Percentiles rank a stretch among this genome's conserved stretches.
Evolutionary conservation across 2,113 vertebrate species (phyloP).

Genomic region (Otocyon megalotis): DNA sequence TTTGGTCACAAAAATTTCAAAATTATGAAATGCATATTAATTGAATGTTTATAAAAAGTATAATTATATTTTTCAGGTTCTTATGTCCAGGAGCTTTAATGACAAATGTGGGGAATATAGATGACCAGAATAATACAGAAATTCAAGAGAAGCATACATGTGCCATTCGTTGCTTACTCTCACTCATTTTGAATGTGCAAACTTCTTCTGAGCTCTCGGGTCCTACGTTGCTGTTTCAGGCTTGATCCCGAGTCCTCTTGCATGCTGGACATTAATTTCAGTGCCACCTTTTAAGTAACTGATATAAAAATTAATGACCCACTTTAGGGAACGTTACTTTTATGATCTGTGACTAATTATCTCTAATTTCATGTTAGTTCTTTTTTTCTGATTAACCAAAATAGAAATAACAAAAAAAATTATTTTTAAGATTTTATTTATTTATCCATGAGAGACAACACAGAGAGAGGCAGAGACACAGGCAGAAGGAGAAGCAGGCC

Average conservation of each 20-base stretch:
- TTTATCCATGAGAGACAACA: too few species aligned
- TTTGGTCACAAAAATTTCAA: constrained; percentile 20
- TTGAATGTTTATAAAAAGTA: neutral
- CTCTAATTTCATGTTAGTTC: neutral
- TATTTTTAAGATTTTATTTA: too few species aligned
- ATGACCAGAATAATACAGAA: neutral
- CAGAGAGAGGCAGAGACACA: too few species aligned
- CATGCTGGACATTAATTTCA: neutral
- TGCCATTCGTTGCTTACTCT: neutral
- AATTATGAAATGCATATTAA: neutral
- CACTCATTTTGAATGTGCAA: neutral
- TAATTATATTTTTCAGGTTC: neutral
- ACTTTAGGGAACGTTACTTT: constrained; percentile 10
- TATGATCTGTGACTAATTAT: neutral
- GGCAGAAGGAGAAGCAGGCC: too few species aligned
- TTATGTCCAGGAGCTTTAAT: neutral
- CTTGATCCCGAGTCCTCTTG: neutral
- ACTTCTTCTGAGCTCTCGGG: neutral
- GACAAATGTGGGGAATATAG: neutral
- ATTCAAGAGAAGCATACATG: neutral
- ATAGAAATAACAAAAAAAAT: neutral
- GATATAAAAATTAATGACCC: constrained; percentile 2
- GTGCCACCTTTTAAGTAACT: neutral
- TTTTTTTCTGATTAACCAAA: constrained; percentile 9
- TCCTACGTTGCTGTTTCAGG: neutral